phyloP scores from a whole-genome alignment of 2,113 vertebrate species.

The Progne subis region DNA sequence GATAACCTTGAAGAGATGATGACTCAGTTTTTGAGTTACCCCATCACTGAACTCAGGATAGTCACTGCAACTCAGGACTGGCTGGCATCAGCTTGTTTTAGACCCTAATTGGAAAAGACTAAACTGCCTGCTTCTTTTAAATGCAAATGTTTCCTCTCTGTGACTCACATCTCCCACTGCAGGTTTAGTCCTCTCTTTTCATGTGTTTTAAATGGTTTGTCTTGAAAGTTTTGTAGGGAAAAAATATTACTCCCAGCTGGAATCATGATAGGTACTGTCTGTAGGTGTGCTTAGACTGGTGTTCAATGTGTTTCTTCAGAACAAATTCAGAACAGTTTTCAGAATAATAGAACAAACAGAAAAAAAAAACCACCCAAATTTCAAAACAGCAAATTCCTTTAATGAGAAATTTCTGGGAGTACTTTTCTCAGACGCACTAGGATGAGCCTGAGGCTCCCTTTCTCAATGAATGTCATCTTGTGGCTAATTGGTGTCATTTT shows the following conservation, averaged over 20 bases:
- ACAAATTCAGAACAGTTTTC: background rate
- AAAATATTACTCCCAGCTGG: background rate
- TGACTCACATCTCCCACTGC: slow-evolving; percentile 29
- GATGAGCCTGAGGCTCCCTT: background rate
- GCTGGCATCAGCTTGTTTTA: background rate
- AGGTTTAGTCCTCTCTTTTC: slow-evolving; percentile 25
- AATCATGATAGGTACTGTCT: background rate
- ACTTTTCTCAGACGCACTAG: background rate
- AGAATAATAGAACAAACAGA: background rate
- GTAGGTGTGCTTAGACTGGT: background rate
- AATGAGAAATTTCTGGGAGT: background rate
- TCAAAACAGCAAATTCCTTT: background rate
- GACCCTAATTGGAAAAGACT: background rate
- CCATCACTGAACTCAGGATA: background rate
- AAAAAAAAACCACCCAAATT: background rate
- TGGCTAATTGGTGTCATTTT: background rate
- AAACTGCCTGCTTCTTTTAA: slow-evolving; percentile 33
- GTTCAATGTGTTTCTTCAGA: background rate
- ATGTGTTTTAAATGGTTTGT: slow-evolving; percentile 17
- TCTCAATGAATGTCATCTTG: background rate
- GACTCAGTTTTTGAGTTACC: background rate
- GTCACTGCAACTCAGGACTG: background rate
- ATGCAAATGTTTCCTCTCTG: slow-evolving; percentile 36
- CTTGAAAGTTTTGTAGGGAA: background rate
- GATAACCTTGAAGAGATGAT: background rate